Evolutionary conservation across 2,888 invertebrate genomes (phyloP).

Genomic region (Diploptera punctata): DNA sequence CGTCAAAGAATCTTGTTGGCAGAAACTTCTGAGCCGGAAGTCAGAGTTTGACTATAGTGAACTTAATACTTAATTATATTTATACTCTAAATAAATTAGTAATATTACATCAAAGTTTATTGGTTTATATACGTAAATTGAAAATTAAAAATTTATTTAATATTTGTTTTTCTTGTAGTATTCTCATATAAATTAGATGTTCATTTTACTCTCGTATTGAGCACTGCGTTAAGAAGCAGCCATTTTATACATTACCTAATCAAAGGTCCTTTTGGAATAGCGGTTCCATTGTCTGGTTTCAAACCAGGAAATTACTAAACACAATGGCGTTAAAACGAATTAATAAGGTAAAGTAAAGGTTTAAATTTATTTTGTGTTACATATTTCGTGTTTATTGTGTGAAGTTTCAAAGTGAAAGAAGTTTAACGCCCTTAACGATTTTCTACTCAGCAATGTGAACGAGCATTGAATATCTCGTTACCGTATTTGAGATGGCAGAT

Average conservation of each 20-base stretch:
- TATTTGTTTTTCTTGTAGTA: no score
- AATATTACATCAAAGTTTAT: no score
- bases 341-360: conserved; percentile 74
- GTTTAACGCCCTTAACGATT: conserved; percentile 63
- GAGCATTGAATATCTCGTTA: conserved; percentile 61
- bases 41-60: no score
- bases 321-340: conserved; percentile 95
- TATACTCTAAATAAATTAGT: no score
- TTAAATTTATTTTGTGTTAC: conserved; percentile 43
- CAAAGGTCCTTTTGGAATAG: conserved; percentile 82
- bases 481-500: conserved; percentile 46
- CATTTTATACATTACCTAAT: conserved; percentile 81
- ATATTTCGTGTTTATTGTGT: conserved; percentile 45
- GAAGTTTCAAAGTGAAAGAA: conserved; percentile 45
- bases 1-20: no score
- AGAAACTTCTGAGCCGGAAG: no score
- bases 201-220: no score
- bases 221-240: conserved; percentile 36
- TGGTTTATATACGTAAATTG: no score
- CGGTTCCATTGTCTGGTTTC: conserved; percentile 83
- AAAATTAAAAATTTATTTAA: no score
- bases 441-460: conserved; percentile 71
- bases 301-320: conserved; percentile 67
- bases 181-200: no score
- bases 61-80: no score